These are phyloP conservation scores for Entomyzon cyanotis DNA, from an alignment of 2,113 vertebrate species.

Conservation along the genomic window DNA sequence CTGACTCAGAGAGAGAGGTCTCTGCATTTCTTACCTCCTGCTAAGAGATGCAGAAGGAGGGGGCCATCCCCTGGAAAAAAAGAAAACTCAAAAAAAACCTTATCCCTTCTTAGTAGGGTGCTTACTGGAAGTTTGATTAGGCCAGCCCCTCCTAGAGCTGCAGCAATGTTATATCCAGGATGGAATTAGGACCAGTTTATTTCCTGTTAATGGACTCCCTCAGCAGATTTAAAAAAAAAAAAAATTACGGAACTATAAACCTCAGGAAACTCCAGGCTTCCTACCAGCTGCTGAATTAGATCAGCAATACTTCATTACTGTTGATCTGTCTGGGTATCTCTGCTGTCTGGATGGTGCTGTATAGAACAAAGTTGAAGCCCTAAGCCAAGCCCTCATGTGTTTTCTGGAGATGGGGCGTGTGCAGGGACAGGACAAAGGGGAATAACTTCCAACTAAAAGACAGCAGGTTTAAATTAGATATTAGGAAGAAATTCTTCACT, in stretches of 20 bases:
- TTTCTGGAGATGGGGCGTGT: not conserved
- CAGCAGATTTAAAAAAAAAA: not conserved
- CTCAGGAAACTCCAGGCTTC: not conserved
- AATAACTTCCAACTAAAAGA: not conserved
- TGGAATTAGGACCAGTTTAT: not conserved
- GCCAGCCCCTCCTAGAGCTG: not conserved
- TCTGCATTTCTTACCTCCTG: not conserved
- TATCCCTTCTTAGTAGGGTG: not conserved
- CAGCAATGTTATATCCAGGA: not conserved
- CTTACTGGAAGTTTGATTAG: not conserved
- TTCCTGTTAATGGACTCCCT: not conserved
- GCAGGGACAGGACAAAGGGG: not conserved
- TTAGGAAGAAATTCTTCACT: not conserved
- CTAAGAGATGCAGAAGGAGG: not conserved
- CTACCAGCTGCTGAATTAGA: not conserved
- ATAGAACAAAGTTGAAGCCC: not conserved
- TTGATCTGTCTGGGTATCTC: not conserved
- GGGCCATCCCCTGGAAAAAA: not conserved
- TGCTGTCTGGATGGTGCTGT: not conserved
- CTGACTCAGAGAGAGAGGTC: not conserved
- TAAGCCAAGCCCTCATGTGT: not conserved
- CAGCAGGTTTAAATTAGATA: not conserved
- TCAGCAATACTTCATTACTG: not conserved
- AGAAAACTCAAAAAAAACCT: rapidly evolving
- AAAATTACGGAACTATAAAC: not conserved